A percentile compares a stretch with the other conserved stretches of the same genome.
Conservation (phyloP, 2,888 invertebrate genomes). For the Actias luna region DNA sequence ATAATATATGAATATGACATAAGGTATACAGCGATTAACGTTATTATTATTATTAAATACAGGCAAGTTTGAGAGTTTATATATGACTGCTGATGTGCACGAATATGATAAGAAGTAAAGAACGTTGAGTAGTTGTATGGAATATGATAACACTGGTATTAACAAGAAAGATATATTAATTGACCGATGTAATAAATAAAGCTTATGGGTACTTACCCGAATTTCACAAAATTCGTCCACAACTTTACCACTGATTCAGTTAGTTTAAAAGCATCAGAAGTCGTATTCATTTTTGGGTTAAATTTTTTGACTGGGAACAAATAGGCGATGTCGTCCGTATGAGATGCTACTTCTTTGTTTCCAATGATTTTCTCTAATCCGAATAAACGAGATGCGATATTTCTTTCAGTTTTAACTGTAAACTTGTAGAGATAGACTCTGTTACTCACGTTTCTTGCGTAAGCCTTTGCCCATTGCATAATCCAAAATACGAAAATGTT, state of each 20-base stretch:
- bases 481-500: constrained; percentile 33
- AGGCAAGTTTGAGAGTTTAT: no score
- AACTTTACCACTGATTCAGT: constrained; percentile 41
- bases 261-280: constrained; percentile 34
- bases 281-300: constrained; percentile 25
- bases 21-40: no score
- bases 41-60: no score
- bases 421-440: constrained; percentile 46
- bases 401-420: constrained; percentile 43
- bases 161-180: background rate
- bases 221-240: constrained; percentile 50
- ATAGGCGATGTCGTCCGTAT: constrained; percentile 43
- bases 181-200: background rate
- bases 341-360: constrained; percentile 30
- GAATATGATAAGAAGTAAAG: background rate
- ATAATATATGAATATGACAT: no score
- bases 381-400: constrained; percentile 28
- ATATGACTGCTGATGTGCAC: no score
- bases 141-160: background rate
- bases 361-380: constrained; percentile 22
- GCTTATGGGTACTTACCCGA: constrained; percentile 34
- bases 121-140: no score
- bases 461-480: constrained; percentile 35
- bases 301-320: constrained; percentile 34
- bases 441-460: constrained; percentile 29